Evolutionary conservation across 2,113 vertebrate genomes (phyloP), one percentile per base, ranked within the genome.

Genomic region (Centropristis striata): DNA sequence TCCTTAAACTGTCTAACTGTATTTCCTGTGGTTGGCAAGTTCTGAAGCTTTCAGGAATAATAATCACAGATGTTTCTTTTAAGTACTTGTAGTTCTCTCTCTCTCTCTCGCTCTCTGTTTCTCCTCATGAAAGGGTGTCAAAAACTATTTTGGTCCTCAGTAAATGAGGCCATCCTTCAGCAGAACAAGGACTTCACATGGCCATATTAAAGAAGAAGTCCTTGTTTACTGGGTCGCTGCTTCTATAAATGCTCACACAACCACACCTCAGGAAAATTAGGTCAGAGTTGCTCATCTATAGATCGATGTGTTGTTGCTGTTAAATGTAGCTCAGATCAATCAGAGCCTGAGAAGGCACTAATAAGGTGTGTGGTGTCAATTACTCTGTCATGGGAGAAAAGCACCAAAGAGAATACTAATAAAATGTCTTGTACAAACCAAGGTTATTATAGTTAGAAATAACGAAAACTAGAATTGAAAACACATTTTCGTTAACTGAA

Each of bases 81-180:
- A 57, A 50, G 15, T 37, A 15, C 15, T 27, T 51, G 27, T 13
- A 36, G 4, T 71, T 75, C 36, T 44, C 51, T 46, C 1, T 1
- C 39, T n/a, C n/a, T n/a, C n/a, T n/a, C n/a, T n/a, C n/a, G n/a
- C n/a, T n/a, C n/a, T n/a, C n/a, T n/a, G n/a, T n/a, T n/a, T n/a
- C n/a, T n/a, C n/a, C 55, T 57, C 73, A 80, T 86, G 69, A 75
- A 69, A 85, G 74, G 69, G 64, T 78, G 71, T 60, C 76, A 75
- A 21, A 57, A 54, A 49, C 42, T 68, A 89, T 88, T 91, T 80
- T 69, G 11, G 84, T 78, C 28, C 27, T 71, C 61, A 21, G 75
- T 80, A 76, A 93, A 92, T 81, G 36, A 90, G 88, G 89, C 61
- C 90, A 81, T 74, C 80, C 60, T 54, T 85, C 65, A 44, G 46